A percentile compares a stretch with the other conserved stretches of the same genome.
Evolutionary conservation across 1,140 invertebrate genomes (phyloP).

Genomic region (Luehdorfia chinensis): DNA sequence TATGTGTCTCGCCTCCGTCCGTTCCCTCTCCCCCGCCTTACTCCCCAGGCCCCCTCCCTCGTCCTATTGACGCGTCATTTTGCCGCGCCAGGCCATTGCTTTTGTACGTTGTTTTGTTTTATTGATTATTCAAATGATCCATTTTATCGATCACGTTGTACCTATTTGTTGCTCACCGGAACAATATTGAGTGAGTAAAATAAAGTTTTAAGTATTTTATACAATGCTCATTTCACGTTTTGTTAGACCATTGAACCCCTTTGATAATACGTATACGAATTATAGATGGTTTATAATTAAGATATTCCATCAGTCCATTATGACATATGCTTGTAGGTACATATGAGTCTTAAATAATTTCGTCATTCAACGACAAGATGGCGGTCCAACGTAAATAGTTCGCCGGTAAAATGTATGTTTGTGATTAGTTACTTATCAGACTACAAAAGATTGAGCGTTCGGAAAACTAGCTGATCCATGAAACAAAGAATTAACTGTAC

Average conservation of each 20-base stretch:
- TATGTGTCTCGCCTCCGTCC: constrained; percentile 69
- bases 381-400: constrained; percentile 65
- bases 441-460: constrained; percentile 44
- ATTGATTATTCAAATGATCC: constrained; percentile 64
- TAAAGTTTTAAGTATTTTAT: constrained; percentile 4
- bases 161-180: constrained; percentile 35
- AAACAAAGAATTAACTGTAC: too few relatives aligned
- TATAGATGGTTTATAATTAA: too few relatives aligned
- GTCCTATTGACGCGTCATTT: constrained; percentile 63
- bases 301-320: neutral
- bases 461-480: constrained; percentile 25
- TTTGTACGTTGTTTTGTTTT: constrained; percentile 61
- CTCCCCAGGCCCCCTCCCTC: constrained; percentile 41
- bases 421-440: constrained; percentile 62
- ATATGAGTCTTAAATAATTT: constrained; percentile 47
- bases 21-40: constrained; percentile 35
- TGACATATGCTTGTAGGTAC: constrained; percentile 17
- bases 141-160: constrained; percentile 40
- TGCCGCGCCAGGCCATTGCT: constrained; percentile 55
- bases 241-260: neutral
- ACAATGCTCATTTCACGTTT: neutral
- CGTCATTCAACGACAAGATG: constrained; percentile 68
- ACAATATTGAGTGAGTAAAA: constrained; percentile 40
- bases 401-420: constrained; percentile 52
- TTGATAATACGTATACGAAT: too few relatives aligned